phyloP scores from a whole-genome alignment of 1,140 invertebrate species.

The Lepidotrigona ventralis region DNA sequence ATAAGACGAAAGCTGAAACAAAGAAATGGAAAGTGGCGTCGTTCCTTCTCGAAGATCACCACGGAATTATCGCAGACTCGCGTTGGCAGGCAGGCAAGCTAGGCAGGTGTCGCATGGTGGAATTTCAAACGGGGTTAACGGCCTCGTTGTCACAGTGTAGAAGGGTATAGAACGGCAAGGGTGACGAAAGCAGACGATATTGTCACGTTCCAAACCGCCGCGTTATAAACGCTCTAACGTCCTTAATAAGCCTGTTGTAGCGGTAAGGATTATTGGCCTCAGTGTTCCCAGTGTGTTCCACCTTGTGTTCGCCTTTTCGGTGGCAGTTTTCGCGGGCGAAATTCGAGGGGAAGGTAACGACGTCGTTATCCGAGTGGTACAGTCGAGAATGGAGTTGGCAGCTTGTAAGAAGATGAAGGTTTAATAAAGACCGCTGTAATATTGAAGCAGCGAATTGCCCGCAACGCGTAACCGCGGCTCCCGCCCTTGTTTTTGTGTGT shows the following conservation, averaged over 20 bases:
- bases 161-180: constrained; percentile 1
- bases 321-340: constrained; percentile 34
- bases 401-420: constrained; percentile 55
- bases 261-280: constrained; percentile 48
- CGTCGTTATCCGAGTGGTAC: constrained; percentile 32
- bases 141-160: constrained; percentile 53
- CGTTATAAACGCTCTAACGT: constrained; percentile 46
- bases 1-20: constrained; percentile 17
- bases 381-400: constrained; percentile 31
- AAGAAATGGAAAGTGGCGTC: background rate
- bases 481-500: background rate
- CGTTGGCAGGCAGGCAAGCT: constrained; percentile 27
- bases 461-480: constrained; percentile 17
- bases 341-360: constrained; percentile 48
- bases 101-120: constrained; percentile 18
- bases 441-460: constrained; percentile 51
- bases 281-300: background rate
- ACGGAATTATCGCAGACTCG: constrained; percentile 34
- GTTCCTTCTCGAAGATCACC: constrained; percentile 33
- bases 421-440: constrained; percentile 68
- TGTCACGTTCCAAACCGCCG: constrained; percentile 31
- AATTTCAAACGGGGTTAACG: constrained; percentile 58
- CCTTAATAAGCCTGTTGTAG: constrained; percentile 51
- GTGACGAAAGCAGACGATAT: constrained; percentile 46
- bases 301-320: constrained; percentile 40